These are phyloP conservation scores for Zosterops borbonicus DNA, from an alignment of 2,113 vertebrate species.

Conservation along the genomic window DNA sequence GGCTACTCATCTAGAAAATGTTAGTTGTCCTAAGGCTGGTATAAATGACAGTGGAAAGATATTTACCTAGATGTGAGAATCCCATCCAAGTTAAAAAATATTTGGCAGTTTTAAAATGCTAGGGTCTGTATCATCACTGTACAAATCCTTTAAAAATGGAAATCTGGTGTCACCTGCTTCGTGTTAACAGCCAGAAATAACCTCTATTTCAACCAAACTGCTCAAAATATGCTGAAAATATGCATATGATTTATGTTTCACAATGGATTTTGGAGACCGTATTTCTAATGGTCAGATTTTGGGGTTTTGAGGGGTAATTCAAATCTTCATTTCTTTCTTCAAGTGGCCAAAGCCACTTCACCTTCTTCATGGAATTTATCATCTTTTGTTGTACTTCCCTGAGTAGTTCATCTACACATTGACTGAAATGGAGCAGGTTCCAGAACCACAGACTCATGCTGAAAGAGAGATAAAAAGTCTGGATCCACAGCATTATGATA, in stretches of 20 bases:
- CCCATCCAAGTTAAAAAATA: neutral
- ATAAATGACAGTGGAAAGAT: neutral
- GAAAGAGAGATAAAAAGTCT: neutral
- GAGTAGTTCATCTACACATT: neutral
- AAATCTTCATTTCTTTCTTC: neutral
- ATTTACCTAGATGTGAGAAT: neutral
- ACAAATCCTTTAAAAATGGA: neutral
- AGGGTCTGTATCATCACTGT: neutral
- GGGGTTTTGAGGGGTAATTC: neutral
- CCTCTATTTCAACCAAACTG: neutral
- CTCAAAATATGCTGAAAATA: neutral
- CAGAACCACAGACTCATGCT: neutral
- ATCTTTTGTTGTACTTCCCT: neutral
- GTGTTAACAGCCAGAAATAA: neutral
- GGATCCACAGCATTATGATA: neutral
- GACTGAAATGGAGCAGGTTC: neutral
- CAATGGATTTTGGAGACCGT: neutral
- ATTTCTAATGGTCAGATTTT: neutral
- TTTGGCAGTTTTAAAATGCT: neutral
- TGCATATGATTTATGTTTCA: neutral
- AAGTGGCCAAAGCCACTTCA: neutral
- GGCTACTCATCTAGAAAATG: neutral
- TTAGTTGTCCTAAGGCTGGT: neutral
- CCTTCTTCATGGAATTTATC: neutral
- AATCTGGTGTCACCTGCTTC: neutral